Evolutionary conservation across 2,888 invertebrate genomes (phyloP), one percentile per base, ranked within the genome.

Genomic region (Thumatha senex): DNA sequence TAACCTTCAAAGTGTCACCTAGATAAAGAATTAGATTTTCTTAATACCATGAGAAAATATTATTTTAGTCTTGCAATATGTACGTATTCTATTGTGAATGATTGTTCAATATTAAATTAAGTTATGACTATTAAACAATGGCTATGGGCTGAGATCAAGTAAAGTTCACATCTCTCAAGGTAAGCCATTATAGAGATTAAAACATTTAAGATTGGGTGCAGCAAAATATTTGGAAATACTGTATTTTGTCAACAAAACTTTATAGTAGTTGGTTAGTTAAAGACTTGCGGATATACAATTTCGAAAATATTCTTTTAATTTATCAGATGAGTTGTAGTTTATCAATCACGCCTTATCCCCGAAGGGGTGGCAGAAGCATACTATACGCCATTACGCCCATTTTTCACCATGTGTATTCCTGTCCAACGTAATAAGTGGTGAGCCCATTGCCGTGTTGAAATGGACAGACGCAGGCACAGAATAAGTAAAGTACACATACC

Each of bases 41-140:
- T 55, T 61, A 67, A 74, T 48, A 51, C 45, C 58, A 55, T 73
- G 73, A 48, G 73, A 74, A 67, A 55, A 58, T 15, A 41, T 34
- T 58, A 56, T 56, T 40, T 46, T 48, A 50, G 46, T 55, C 44
- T 61, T 63, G 63, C 61, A 59, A 63, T 54, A 65, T 43, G 59
- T 44, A 48, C 52, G 60, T 60, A 62, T 64, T 58, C 57, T 55
- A 62, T 60, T 72, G 74, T 59, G 63, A 72, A 69, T 67, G 56
- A 71, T 70, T 76, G 73, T 72, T 68, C 55, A 56, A 67, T 54
- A 45, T 63, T 57, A 69, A 63, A 55, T 54, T 66, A 57, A 58
- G 53, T 61, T 67, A 66, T 72, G 62, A 70, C 71, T 67, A 67
- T 70, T 66, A 67, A 70, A 74, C 67, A 58, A 63, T 63, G 70